These are phyloP conservation scores for Potamilus streckersoni DNA, from an alignment of 1,140 invertebrate species.

Conservation along the genomic window DNA sequence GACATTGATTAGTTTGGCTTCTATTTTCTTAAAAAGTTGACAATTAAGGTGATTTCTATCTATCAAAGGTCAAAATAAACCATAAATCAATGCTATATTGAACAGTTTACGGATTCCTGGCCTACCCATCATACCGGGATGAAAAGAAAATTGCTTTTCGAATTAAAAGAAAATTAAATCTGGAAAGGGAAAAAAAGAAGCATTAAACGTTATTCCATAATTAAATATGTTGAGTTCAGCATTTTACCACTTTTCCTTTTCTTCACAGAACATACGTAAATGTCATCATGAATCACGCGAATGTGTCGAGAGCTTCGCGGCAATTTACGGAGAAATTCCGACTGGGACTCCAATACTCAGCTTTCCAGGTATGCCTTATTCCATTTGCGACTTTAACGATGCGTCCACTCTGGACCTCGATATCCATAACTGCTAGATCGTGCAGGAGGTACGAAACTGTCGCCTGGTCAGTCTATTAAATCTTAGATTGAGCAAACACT, in stretches of 20 bases:
- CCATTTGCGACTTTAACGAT: slow-evolving; percentile 61
- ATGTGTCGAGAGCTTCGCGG: slow-evolving; percentile 71
- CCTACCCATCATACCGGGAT: no score
- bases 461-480: slow-evolving; percentile 80
- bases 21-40: no score
- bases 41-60: no score
- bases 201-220: no score
- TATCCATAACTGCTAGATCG: slow-evolving; percentile 65
- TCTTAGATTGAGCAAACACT: slow-evolving; percentile 76
- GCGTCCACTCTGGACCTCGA: slow-evolving; percentile 50
- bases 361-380: slow-evolving; percentile 72
- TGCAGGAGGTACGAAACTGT: slow-evolving; percentile 76
- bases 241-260: not conserved
- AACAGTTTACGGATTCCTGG: no score
- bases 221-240: no score
- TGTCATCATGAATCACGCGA: slow-evolving; percentile 90
- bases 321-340: slow-evolving; percentile 59
- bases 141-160: no score
- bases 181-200: no score
- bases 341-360: slow-evolving; percentile 63
- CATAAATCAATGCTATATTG: no score
- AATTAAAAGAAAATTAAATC: no score
- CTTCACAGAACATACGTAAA: slow-evolving; percentile 83
- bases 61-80: no score
- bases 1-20: no score